Evolutionary conservation across 1,140 invertebrate genomes (phyloP).

Genomic region (Platorchestia sp.): DNA sequence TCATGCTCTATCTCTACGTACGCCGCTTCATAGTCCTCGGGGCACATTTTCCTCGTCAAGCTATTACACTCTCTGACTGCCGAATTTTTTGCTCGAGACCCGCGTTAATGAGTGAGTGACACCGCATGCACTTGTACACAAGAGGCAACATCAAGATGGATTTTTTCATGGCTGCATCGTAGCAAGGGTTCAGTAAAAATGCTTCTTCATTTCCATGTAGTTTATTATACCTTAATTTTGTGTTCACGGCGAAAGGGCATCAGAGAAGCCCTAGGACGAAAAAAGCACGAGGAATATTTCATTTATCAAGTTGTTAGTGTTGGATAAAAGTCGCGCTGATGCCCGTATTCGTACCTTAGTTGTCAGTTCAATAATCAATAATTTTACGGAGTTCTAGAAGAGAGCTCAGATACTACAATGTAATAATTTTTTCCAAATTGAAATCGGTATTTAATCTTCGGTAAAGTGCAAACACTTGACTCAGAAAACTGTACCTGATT

Average conservation of each 20-base stretch:
- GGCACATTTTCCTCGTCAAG: constrained; percentile 20
- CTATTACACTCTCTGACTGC: neutral
- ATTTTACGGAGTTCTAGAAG: no score
- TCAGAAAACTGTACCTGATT: no score
- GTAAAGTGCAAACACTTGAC: no score
- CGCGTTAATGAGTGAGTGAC: constrained; percentile 7
- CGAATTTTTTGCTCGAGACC: neutral
- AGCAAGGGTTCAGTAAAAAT: neutral
- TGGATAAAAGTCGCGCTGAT: no score
- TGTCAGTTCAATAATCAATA: no score
- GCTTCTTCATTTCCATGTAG: neutral
- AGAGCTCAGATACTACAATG: no score
- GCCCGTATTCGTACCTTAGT: no score
- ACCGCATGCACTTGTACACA: neutral
- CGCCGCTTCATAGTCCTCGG: neutral
- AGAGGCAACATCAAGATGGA: neutral
- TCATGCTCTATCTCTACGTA: constrained; percentile 1
- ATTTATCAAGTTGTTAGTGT: no score
- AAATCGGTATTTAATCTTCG: no score
- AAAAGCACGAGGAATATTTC: neutral
- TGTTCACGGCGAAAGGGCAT: neutral
- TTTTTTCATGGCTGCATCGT: neutral
- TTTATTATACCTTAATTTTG: neutral
- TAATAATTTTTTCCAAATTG: no score
- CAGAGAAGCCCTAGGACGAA: neutral